phyloP scores from a whole-genome alignment of 2,888 invertebrate species.

The Gnatocerus cornutus region DNA sequence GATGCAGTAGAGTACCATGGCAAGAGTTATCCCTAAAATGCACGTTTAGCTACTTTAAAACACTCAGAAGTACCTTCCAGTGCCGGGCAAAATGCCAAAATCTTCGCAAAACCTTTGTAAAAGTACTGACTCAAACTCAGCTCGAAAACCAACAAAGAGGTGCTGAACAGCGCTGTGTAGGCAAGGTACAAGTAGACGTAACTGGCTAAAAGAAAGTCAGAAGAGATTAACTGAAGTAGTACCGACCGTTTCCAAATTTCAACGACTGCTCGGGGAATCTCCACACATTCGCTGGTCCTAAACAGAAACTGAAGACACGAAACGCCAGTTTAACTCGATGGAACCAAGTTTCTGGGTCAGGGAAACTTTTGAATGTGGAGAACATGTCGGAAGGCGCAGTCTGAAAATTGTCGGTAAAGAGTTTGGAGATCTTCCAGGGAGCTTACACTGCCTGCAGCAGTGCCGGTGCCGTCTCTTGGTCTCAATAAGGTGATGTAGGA shows the following conservation, averaged over 20 bases:
- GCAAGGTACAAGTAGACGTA: slow-evolving; percentile 49
- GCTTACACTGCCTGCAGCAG: too few relatives aligned
- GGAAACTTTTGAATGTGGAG: slow-evolving; percentile 1
- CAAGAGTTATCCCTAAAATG: slow-evolving; percentile 47
- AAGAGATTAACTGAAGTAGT: too few relatives aligned
- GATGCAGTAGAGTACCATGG: slow-evolving; percentile 53
- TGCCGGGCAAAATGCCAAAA: slow-evolving; percentile 54
- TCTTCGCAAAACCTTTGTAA: slow-evolving; percentile 51
- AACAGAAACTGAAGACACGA: slow-evolving; percentile 48
- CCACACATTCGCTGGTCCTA: slow-evolving; percentile 53
- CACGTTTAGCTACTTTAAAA: background rate
- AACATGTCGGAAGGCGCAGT: background rate
- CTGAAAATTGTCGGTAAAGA: background rate
- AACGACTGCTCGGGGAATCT: slow-evolving; percentile 51
- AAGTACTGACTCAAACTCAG: slow-evolving; percentile 56
- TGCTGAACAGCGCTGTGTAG: slow-evolving; percentile 50
- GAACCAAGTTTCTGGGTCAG: slow-evolving; percentile 20
- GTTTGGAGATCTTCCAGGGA: background rate
- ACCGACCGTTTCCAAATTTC: slow-evolving; percentile 48
- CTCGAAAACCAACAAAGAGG: slow-evolving; percentile 55
- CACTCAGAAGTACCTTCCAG: slow-evolving; percentile 42
- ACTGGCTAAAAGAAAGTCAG: slow-evolving; percentile 25
- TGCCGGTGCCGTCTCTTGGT: background rate
- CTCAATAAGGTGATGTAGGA: background rate
- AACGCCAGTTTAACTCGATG: slow-evolving; percentile 45